These are phyloP conservation scores for Rhodeus uyekii DNA, from an alignment of 2,797 vertebrate species.

Conservation along the genomic window DNA sequence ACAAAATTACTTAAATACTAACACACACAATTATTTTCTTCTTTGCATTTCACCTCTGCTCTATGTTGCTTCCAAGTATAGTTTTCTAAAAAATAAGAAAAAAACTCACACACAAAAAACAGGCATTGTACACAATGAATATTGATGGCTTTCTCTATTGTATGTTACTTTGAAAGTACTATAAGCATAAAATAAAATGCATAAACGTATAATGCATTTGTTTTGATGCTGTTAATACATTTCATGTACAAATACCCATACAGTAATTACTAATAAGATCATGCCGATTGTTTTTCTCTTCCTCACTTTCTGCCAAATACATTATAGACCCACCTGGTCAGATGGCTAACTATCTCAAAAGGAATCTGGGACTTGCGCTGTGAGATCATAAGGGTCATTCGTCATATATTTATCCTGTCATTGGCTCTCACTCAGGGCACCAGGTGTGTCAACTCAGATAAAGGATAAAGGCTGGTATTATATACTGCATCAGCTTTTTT, in stretches of 20 bases:
- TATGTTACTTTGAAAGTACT: not conserved
- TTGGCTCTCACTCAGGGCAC: not conserved
- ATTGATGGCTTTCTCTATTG: not conserved
- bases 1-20: not conserved
- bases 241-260: not conserved
- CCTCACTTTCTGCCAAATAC: not conserved
- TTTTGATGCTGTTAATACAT: not conserved
- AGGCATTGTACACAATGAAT: not conserved
- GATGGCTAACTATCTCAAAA: not conserved
- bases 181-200: not conserved
- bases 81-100: not conserved
- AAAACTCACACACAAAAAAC: too few species aligned
- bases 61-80: not conserved
- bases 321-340: conserved; percentile 1
- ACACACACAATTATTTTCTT: conserved; percentile 15
- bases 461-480: not conserved
- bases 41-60: conserved; percentile 25
- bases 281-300: not conserved
- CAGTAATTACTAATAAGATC: not conserved
- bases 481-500: not conserved
- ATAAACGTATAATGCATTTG: not conserved
- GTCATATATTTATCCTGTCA: not conserved
- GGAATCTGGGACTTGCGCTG: not conserved
- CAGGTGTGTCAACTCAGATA: conserved; percentile 18
- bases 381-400: conserved; percentile 8